A percentile compares a stretch with the other conserved stretches of the same genome.
Evolutionary conservation across 2,113 vertebrate genomes (phyloP).

Genomic region (Platysteira castanea): DNA sequence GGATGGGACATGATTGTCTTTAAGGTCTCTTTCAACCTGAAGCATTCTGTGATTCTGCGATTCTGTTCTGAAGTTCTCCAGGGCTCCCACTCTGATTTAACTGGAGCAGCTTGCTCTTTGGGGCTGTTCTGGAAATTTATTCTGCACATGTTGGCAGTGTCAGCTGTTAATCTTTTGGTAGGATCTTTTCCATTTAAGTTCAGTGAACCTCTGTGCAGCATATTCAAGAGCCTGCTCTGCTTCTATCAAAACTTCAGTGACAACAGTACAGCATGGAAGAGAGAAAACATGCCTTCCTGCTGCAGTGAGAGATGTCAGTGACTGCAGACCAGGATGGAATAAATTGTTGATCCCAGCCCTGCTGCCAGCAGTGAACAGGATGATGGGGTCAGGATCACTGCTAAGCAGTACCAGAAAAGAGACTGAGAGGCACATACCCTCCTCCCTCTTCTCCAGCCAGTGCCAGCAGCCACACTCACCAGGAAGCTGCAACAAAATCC

Average conservation of each 20-base stretch:
- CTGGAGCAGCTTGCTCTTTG: background rate
- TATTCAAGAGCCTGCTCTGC: background rate
- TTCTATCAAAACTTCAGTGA: background rate
- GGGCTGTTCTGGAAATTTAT: background rate
- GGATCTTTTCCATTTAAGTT: constrained; percentile 12
- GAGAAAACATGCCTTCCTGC: background rate
- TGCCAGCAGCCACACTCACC: background rate
- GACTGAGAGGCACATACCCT: background rate
- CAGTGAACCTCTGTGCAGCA: background rate
- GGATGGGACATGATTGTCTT: background rate
- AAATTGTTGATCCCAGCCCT: background rate
- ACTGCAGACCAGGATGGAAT: background rate
- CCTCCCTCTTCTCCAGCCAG: background rate
- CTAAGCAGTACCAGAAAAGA: background rate
- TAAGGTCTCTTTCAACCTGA: background rate
- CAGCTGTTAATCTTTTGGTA: background rate
- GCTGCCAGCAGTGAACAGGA: background rate
- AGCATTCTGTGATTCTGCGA: background rate
- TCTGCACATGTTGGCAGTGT: background rate
- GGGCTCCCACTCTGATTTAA: background rate
- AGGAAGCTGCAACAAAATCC: background rate
- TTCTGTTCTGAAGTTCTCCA: background rate
- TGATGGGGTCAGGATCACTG: background rate
- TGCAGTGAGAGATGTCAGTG: background rate
- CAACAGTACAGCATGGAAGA: background rate